Percentiles rank a stretch among this genome's conserved stretches.
Conservation (phyloP, 2,888 invertebrate species). For the Watsonalla binaria region DNA sequence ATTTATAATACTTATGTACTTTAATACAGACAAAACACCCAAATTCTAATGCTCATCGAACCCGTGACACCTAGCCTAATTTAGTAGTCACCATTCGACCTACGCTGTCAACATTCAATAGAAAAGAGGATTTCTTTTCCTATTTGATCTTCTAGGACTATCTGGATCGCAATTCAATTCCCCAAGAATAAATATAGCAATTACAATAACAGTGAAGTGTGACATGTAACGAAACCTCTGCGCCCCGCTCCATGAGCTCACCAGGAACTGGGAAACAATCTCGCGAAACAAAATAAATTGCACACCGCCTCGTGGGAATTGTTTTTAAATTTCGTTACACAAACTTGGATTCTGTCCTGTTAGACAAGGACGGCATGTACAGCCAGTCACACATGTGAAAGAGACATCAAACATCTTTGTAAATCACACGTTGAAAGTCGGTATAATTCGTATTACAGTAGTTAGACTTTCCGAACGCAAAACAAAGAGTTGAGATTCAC, state of each 20-base stretch:
- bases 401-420: slow-evolving; percentile 18
- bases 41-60: too few species aligned
- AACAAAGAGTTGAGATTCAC: slow-evolving; percentile 8
- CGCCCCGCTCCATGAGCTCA: neutral
- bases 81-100: too few species aligned
- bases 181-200: neutral
- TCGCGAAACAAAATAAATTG: slow-evolving; percentile 59
- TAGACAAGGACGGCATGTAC: slow-evolving; percentile 24
- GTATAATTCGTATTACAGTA: slow-evolving; percentile 26
- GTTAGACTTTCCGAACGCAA: slow-evolving; percentile 24
- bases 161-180: neutral
- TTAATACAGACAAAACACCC: too few species aligned
- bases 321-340: slow-evolving; percentile 71
- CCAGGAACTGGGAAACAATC: slow-evolving; percentile 39
- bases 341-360: slow-evolving; percentile 29
- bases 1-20: too few species aligned
- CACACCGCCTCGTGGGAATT: slow-evolving; percentile 49
- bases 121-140: too few species aligned
- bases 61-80: too few species aligned
- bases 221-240: neutral
- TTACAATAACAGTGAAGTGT: slow-evolving; percentile 4
- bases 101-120: too few species aligned
- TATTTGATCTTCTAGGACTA: neutral
- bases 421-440: slow-evolving; percentile 15
- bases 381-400: slow-evolving; percentile 8